phyloP scores from a whole-genome alignment of 2,888 invertebrate species.

The Cacoxenus indagator region DNA sequence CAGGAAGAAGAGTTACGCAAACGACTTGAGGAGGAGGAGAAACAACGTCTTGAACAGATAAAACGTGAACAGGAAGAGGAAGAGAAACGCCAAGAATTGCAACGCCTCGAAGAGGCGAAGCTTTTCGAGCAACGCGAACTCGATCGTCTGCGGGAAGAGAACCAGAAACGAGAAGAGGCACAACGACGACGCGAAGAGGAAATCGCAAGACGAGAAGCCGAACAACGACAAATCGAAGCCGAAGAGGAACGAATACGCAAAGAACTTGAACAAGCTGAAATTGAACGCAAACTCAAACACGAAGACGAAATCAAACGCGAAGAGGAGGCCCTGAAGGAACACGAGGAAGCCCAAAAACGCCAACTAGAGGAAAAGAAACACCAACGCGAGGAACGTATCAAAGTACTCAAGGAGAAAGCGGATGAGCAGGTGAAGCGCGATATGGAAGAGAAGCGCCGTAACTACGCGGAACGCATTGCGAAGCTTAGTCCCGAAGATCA shows the following conservation, averaged over 20 bases:
- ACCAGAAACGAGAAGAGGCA: slow-evolving; percentile 51
- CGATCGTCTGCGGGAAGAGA: slow-evolving; percentile 58
- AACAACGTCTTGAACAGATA: slow-evolving; percentile 53
- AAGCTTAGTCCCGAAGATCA: slow-evolving; percentile 64
- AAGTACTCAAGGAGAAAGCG: slow-evolving; percentile 47
- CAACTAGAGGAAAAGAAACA: slow-evolving; percentile 46
- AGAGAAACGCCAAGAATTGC: slow-evolving; percentile 56
- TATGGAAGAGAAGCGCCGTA: slow-evolving; percentile 49
- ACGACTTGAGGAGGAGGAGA: slow-evolving; percentile 55
- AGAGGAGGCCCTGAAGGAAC: slow-evolving; percentile 53
- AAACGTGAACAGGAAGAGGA: slow-evolving; percentile 62
- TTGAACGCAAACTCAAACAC: slow-evolving; percentile 45
- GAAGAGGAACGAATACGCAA: slow-evolving; percentile 62
- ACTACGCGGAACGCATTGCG: slow-evolving; percentile 58
- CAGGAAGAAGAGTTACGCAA: slow-evolving; percentile 56
- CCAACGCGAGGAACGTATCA: slow-evolving; percentile 42
- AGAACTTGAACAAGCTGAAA: slow-evolving; percentile 55
- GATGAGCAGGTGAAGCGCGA: slow-evolving; percentile 45
- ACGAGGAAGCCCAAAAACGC: slow-evolving; percentile 50
- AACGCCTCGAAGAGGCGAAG: slow-evolving; percentile 55
- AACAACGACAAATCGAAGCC: slow-evolving; percentile 51
- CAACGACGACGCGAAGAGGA: slow-evolving; percentile 63
- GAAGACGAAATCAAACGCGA: slow-evolving; percentile 53
- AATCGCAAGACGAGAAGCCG: slow-evolving; percentile 55
- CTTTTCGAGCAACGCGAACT: slow-evolving; percentile 60